A percentile compares a stretch with the other conserved stretches of the same genome.
Conservation (phyloP, 2,888 invertebrate genomes). For the Drosophila buzzatii region DNA sequence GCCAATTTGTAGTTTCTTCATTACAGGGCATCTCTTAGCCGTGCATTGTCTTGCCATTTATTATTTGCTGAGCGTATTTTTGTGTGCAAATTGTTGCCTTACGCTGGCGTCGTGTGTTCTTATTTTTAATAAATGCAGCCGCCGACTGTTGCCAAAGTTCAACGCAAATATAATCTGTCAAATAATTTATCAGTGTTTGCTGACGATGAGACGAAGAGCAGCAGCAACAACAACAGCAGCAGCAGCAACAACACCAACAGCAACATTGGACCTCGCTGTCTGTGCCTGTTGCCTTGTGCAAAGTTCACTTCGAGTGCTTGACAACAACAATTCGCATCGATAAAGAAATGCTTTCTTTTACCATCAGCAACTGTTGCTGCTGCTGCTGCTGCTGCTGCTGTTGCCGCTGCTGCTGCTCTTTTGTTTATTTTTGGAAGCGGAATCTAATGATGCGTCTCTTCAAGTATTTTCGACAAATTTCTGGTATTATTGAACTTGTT, state of each 20-base stretch:
- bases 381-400: slow-evolving; percentile 8
- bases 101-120: slow-evolving; percentile 53
- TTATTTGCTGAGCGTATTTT: slow-evolving; percentile 10
- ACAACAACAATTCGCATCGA: slow-evolving; percentile 50
- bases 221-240: slow-evolving; percentile 6
- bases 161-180: slow-evolving; percentile 80
- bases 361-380: neutral
- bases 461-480: slow-evolving; percentile 7
- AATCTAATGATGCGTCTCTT: slow-evolving; percentile 46
- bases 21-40: slow-evolving; percentile 23
- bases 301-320: slow-evolving; percentile 55
- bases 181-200: slow-evolving; percentile 79
- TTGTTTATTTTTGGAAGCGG: slow-evolving; percentile 57
- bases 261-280: slow-evolving; percentile 61
- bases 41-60: slow-evolving; percentile 5
- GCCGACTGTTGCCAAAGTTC: slow-evolving; percentile 71
- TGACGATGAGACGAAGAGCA: slow-evolving; percentile 60
- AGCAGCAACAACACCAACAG: slow-evolving; percentile 5
- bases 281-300: slow-evolving; percentile 55
- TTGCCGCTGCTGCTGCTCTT: neutral
- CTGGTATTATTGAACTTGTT: slow-evolving; percentile 15
- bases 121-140: slow-evolving; percentile 59
- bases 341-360: slow-evolving; percentile 62
- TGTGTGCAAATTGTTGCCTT: slow-evolving; percentile 21
- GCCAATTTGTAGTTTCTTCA: no score